Conservation (phyloP, 1,140 invertebrate species). For the Aphelenchoides fujianensis region DNA sequence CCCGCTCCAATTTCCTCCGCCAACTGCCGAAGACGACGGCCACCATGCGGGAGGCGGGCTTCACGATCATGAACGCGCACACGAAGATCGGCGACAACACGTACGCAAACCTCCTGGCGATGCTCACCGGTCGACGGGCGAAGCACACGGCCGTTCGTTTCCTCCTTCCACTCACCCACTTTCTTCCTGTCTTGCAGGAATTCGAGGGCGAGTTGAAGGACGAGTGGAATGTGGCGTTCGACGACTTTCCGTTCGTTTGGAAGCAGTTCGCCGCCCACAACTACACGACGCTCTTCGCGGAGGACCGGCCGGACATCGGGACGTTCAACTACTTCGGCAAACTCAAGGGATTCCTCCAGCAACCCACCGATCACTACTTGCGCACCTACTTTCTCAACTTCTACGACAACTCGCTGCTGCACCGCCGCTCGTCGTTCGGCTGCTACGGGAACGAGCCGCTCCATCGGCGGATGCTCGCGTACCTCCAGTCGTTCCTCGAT, state of each 20-base stretch:
- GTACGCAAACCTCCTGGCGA: constrained; percentile 22
- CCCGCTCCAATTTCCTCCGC: constrained; percentile 23
- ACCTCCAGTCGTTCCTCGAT: constrained; percentile 2
- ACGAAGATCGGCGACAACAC: constrained; percentile 35
- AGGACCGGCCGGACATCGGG: constrained; percentile 62
- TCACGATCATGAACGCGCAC: constrained; percentile 24
- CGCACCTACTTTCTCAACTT: constrained; percentile 11
- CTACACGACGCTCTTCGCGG: constrained; percentile 52
- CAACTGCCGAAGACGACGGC: constrained; percentile 31
- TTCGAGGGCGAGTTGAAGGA: constrained; percentile 62
- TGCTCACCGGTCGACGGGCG: constrained; percentile 22
- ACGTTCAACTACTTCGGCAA: constrained; percentile 55
- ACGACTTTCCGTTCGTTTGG: constrained; percentile 77
- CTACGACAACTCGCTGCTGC: not conserved
- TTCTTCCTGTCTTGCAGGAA: constrained; percentile 59
- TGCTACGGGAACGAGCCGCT: not conserved
- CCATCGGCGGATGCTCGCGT: not conserved
- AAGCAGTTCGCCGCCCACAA: constrained; percentile 67
- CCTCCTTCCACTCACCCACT: too few species aligned
- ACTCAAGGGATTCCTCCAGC: constrained; percentile 33
- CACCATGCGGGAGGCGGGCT: not conserved
- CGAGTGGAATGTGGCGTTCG: constrained; percentile 64
- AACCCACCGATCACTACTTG: constrained; percentile 40
- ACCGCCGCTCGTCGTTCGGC: not conserved
- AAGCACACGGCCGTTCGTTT: constrained; percentile 19